Conservation (phyloP, 1,140 invertebrate genomes). For the Drosophila sulfurigaster region DNA sequence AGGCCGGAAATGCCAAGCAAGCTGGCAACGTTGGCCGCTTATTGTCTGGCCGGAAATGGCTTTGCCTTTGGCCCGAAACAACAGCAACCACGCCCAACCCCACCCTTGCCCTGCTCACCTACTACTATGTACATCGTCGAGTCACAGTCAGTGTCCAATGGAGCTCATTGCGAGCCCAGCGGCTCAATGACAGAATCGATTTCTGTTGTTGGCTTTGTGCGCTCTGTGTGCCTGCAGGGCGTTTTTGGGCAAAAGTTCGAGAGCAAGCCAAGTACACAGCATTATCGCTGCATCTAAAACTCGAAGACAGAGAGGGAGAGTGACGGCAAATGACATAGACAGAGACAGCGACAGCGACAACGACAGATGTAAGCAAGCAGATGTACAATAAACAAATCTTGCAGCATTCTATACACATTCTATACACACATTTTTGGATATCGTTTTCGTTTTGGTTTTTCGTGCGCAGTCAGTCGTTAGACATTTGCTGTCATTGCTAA, state of each 20-base stretch:
- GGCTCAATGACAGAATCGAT: conserved; percentile 61
- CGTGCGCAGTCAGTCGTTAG: not conserved
- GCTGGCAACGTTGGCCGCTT: conserved; percentile 62
- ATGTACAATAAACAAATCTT: conserved; percentile 41
- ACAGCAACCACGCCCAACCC: conserved; percentile 6
- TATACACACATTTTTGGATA: conserved; percentile 29
- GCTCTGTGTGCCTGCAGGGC: conserved; percentile 16
- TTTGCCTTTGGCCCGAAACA: conserved; percentile 64
- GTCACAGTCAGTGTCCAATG: conserved; percentile 38
- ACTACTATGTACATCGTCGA: not conserved
- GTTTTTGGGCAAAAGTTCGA: conserved; percentile 32
- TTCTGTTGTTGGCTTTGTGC: conserved; percentile 51
- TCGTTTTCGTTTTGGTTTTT: not conserved
- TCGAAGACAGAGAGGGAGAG: not conserved
- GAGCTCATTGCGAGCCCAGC: conserved; percentile 45
- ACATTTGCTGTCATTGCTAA: conserved; percentile 14
- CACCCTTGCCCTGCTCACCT: not conserved
- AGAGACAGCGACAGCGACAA: no score
- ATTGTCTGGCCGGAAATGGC: conserved; percentile 80
- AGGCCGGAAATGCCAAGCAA: conserved; percentile 65
- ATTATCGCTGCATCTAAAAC: conserved; percentile 54
- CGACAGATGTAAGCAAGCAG: no score
- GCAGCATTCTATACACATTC: conserved; percentile 15
- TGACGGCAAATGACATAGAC: not conserved
- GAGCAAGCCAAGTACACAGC: conserved; percentile 34